Conservation (phyloP, 2,797 vertebrate species). For the Limosa lapponica region DNA sequence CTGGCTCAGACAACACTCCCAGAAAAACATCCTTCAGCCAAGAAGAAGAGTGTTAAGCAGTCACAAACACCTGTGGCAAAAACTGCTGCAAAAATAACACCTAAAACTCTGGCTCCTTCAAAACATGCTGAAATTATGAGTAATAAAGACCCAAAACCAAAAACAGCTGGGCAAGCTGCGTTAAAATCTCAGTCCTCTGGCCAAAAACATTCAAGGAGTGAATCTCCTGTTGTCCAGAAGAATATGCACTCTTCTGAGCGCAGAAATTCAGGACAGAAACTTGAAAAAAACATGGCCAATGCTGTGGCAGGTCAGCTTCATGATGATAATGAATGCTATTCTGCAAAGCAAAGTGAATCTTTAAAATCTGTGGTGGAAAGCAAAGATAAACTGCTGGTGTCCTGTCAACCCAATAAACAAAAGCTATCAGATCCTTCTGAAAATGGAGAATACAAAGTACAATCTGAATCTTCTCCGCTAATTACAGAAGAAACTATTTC, state of each 20-base stretch:
- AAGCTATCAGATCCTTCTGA: constrained; percentile 38
- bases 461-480: background rate
- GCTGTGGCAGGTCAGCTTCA: background rate
- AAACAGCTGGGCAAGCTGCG: constrained; percentile 70
- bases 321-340: constrained; percentile 20
- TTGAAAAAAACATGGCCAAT: background rate
- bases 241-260: constrained; percentile 28
- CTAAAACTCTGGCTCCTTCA: constrained; percentile 64
- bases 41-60: constrained; percentile 83
- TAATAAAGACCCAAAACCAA: constrained; percentile 84
- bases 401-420: constrained; percentile 7
- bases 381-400: background rate
- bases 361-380: background rate
- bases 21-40: constrained; percentile 74
- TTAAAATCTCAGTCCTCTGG: constrained; percentile 79
- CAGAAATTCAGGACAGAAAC: constrained; percentile 38
- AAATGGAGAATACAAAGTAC: constrained; percentile 23
- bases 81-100: constrained; percentile 75
- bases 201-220: constrained; percentile 76
- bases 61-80: constrained; percentile 75
- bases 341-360: constrained; percentile 45
- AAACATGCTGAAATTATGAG: constrained; percentile 75
- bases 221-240: constrained; percentile 77
- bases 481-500: constrained; percentile 6
- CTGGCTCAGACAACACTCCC: constrained; percentile 25